Percentiles rank a stretch among this genome's conserved stretches.
Evolutionary conservation across 1,140 invertebrate genomes (phyloP).

Genomic region (Tenebrio molitor): DNA sequence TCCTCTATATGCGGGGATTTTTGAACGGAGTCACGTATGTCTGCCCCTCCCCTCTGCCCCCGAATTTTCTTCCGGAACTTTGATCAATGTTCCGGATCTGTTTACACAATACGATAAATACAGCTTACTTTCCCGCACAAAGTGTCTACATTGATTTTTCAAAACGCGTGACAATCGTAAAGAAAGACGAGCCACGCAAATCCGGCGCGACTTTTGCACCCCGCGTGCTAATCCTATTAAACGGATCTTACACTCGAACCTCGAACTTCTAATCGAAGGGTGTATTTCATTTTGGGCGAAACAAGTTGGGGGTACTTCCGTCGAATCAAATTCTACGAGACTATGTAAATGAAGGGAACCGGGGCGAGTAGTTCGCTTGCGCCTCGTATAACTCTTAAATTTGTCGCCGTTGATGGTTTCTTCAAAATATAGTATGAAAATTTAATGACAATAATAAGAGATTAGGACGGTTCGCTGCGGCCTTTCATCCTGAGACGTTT

Average conservation of each 20-base stretch:
- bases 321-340: too few relatives aligned
- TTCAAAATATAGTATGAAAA: conserved; percentile 33
- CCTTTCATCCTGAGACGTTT: conserved; percentile 21
- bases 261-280: conserved; percentile 5
- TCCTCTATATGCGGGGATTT: too few relatives aligned
- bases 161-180: conserved; percentile 21
- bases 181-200: conserved; percentile 15
- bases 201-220: background rate
- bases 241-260: background rate
- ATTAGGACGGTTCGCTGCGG: conserved; percentile 20
- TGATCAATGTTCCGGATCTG: conserved; percentile 32
- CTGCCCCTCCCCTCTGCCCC: background rate
- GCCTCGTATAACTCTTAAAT: conserved; percentile 9
- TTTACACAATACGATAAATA: conserved; percentile 41
- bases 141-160: conserved; percentile 38
- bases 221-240: conserved; percentile 11
- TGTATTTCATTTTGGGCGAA: too few relatives aligned
- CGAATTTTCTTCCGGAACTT: conserved; percentile 23
- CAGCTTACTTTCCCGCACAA: conserved; percentile 35
- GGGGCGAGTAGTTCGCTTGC: background rate
- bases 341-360: conserved; percentile 10
- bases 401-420: conserved; percentile 24
- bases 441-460: conserved; percentile 33
- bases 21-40: conserved; percentile 27
- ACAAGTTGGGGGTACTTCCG: too few relatives aligned